phyloP scores from a whole-genome alignment of 2,888 invertebrate genomes.

The Hermodice carunculata region DNA sequence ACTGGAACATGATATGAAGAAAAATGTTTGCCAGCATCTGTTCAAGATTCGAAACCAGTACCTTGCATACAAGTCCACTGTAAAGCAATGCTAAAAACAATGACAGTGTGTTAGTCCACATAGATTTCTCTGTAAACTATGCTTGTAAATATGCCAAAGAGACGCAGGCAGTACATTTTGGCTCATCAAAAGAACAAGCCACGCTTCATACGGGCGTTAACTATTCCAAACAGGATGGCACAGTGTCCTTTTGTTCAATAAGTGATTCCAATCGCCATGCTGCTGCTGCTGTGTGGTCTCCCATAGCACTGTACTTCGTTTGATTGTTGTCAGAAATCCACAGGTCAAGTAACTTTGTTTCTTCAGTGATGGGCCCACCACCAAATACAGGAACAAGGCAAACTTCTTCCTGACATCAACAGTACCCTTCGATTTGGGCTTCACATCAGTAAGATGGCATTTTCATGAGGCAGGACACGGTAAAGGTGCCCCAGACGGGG shows the following conservation, averaged over 20 bases:
- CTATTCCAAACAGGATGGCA: constrained; percentile 37
- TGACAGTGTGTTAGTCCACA: too few species aligned
- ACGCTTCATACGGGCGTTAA: constrained; percentile 63
- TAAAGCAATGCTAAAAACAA: too few species aligned
- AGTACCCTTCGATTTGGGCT: constrained; percentile 21
- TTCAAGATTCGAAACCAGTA: too few species aligned
- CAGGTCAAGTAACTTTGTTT: constrained; percentile 25
- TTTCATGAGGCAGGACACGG: constrained; percentile 64
- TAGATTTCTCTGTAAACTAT: constrained; percentile 1
- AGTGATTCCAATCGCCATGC: constrained; percentile 49
- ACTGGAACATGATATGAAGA: too few species aligned
- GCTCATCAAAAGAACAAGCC: constrained; percentile 50
- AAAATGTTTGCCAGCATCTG: too few species aligned
- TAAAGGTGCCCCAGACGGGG: constrained; percentile 62
- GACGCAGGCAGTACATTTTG: not conserved
- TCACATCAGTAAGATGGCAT: constrained; percentile 50
- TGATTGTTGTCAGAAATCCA: constrained; percentile 9
- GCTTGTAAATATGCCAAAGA: not conserved
- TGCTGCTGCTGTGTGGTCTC: constrained; percentile 65
- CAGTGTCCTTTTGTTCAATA: too few species aligned
- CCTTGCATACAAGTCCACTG: too few species aligned
- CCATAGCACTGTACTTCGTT: constrained; percentile 56
- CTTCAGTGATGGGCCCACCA: constrained; percentile 56
- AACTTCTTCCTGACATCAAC: constrained; percentile 60
- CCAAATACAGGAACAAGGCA: constrained; percentile 63